Conservation (phyloP, 2,888 invertebrate species). For the Phlogophora meticulosa region DNA sequence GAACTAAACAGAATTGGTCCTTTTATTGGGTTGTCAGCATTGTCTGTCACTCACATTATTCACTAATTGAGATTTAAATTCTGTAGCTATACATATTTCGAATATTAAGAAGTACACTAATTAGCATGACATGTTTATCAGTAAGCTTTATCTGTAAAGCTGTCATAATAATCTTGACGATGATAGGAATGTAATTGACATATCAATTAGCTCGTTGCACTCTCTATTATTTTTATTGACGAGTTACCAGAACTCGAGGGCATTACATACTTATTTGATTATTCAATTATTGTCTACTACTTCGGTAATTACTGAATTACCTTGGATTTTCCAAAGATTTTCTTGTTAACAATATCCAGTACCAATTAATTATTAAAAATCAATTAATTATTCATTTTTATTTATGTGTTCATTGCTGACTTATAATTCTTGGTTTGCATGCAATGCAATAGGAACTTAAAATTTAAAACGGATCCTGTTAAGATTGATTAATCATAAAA, state of each 20-base stretch:
- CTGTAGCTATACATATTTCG: constrained; percentile 28
- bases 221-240: constrained; percentile 47
- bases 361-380: no score
- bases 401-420: constrained; percentile 6
- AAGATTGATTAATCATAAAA: constrained; percentile 5
- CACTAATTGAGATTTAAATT: constrained; percentile 36
- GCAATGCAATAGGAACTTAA: constrained; percentile 20
- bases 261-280: not conserved
- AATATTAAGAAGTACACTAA: constrained; percentile 53
- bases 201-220: constrained; percentile 57
- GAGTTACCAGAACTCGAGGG: constrained; percentile 14
- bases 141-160: constrained; percentile 56
- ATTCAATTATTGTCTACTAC: constrained; percentile 6
- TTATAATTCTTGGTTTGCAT: constrained; percentile 11
- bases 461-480: constrained; percentile 23
- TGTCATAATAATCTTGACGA: constrained; percentile 62
- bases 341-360: constrained; percentile 20
- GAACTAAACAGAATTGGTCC: constrained; percentile 18
- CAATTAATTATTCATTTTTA: constrained; percentile 16
- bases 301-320: constrained; percentile 6
- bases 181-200: constrained; percentile 61
- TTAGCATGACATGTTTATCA: constrained; percentile 60
- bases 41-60: constrained; percentile 23
- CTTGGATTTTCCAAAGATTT: constrained; percentile 19
- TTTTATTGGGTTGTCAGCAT: constrained; percentile 29